phyloP scores from a whole-genome alignment of 2,797 vertebrate genomes.

The Sphenopsis melanotis region DNA sequence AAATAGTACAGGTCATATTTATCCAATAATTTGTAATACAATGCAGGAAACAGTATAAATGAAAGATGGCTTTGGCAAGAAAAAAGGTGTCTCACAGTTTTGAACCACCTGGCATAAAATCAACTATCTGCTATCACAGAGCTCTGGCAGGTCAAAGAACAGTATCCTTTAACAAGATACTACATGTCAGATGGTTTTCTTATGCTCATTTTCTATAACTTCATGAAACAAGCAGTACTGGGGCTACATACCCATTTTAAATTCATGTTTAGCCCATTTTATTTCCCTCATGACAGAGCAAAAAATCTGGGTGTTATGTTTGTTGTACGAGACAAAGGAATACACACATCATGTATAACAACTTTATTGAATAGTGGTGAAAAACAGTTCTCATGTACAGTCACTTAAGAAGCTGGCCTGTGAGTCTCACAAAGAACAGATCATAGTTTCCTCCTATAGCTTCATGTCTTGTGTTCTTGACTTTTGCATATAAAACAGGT shows the following conservation, averaged over 20 bases:
- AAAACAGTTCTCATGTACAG: conserved; percentile 17
- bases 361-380: conserved; percentile 35
- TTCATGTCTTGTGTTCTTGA: neutral
- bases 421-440: neutral
- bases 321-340: neutral
- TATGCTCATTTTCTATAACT: neutral
- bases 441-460: neutral
- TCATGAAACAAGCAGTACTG: neutral
- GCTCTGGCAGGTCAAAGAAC: neutral
- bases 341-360: neutral
- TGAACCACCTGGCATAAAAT: neutral
- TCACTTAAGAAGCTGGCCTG: neutral
- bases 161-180: neutral
- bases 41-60: neutral
- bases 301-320: neutral
- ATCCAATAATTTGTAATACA: neutral
- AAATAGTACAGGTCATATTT: neutral
- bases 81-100: neutral
- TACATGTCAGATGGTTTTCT: neutral
- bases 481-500: neutral
- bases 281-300: neutral
- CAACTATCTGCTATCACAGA: neutral
- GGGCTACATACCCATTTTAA: neutral
- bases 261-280: neutral
- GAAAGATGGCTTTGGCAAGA: neutral